phyloP scores from a whole-genome alignment of 2,113 vertebrate species.

The Tetrao urogallus region DNA sequence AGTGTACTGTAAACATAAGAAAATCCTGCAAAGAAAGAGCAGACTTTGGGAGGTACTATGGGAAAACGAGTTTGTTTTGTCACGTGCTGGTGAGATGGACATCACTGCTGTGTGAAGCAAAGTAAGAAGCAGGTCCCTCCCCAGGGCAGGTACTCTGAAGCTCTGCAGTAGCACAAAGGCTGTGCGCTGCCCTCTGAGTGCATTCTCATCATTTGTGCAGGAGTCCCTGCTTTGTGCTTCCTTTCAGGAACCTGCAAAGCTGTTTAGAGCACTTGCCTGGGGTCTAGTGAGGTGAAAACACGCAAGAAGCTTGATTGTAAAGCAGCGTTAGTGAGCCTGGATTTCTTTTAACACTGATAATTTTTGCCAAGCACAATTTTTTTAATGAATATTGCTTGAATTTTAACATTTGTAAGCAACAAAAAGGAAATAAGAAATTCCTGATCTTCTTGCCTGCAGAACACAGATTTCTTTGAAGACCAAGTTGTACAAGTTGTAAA shows the following conservation, averaged over 20 bases:
- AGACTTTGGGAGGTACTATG: neutral
- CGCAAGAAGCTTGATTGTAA: neutral
- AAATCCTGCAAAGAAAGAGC: neutral
- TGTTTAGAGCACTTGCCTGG: neutral
- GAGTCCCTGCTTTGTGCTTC: neutral
- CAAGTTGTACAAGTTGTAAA: neutral
- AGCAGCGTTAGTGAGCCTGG: neutral
- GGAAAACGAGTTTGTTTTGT: neutral
- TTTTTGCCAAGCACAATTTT: neutral
- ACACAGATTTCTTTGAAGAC: neutral
- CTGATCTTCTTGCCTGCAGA: neutral
- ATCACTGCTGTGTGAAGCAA: neutral
- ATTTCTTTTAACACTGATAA: neutral
- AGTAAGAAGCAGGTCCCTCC: neutral
- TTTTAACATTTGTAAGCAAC: neutral
- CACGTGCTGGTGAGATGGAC: neutral
- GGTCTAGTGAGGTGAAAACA: fast-evolving
- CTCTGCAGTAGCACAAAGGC: neutral
- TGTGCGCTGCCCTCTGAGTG: fast-evolving
- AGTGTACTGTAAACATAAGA: neutral
- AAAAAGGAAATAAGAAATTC: neutral
- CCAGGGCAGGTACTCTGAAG: neutral
- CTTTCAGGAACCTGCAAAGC: neutral
- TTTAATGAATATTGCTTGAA: neutral
- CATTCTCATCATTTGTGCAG: fast-evolving